phyloP scores from a whole-genome alignment of 2,888 invertebrate species.

The Patella ulyssiponensis region DNA sequence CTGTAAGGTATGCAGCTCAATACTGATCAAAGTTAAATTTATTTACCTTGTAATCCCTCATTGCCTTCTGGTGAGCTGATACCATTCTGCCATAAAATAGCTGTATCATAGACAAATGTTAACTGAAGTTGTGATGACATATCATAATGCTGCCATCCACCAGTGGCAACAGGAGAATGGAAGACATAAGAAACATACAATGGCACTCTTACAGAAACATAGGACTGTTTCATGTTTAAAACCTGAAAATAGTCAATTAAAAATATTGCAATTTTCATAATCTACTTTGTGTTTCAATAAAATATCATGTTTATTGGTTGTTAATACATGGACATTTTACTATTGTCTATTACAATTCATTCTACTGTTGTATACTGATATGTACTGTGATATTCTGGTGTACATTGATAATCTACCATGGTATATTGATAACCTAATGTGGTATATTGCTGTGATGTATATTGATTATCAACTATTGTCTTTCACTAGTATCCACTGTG shows the following conservation, averaged over 20 bases:
- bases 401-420: too few species aligned
- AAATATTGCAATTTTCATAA: too few species aligned
- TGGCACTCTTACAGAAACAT: conserved; percentile 66
- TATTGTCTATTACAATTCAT: too few species aligned
- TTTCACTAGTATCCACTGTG: too few species aligned
- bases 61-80: conserved; percentile 60
- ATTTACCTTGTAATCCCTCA: conserved; percentile 57
- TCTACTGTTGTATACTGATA: too few species aligned
- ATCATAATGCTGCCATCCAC: conserved; percentile 70
- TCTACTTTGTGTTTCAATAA: too few species aligned
- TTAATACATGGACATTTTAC: too few species aligned
- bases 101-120: conserved; percentile 71
- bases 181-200: conserved; percentile 71
- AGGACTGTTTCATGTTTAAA: conserved; percentile 66
- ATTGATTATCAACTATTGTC: too few species aligned
- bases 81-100: conserved; percentile 70
- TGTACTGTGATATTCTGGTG: too few species aligned
- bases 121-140: conserved; percentile 63
- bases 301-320: too few species aligned
- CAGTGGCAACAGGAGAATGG: conserved; percentile 62
- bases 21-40: neutral
- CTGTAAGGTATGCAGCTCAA: neutral
- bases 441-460: too few species aligned
- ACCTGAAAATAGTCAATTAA: conserved; percentile 50
- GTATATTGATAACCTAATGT: too few species aligned